Conservation (phyloP, 2,888 invertebrate genomes). For the Flexamia atlantica region DNA sequence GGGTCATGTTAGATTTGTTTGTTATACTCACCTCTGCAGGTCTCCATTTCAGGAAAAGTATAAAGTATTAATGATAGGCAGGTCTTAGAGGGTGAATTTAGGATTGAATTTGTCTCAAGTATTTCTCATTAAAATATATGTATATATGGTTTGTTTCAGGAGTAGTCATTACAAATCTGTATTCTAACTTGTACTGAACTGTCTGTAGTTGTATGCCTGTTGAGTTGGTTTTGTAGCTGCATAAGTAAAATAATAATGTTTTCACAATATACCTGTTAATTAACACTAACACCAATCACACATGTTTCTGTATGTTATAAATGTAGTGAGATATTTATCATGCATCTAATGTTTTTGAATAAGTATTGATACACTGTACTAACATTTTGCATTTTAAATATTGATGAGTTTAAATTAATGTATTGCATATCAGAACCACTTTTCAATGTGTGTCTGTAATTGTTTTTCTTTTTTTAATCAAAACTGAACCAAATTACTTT, state of each 20-base stretch:
- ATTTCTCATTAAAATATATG: neutral
- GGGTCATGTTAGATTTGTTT: too few species aligned
- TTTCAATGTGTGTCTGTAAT: too few species aligned
- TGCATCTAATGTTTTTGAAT: neutral
- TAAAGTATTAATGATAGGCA: too few species aligned
- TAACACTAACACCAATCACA: conserved; percentile 3
- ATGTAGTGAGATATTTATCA: neutral
- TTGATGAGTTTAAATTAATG: neutral
- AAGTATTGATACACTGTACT: neutral
- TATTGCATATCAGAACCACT: too few species aligned
- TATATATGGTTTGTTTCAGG: neutral
- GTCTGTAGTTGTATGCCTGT: conserved; percentile 13
- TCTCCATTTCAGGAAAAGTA: too few species aligned
- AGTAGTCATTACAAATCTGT: neutral
- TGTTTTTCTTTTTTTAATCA: too few species aligned
- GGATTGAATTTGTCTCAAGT: too few species aligned
- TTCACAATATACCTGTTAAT: neutral
- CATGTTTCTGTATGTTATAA: neutral
- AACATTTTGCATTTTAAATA: neutral
- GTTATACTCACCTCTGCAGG: too few species aligned
- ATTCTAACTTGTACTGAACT: neutral
- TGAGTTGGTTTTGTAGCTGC: neutral
- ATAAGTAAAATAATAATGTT: neutral
- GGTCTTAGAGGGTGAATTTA: too few species aligned
- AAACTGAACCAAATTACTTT: too few species aligned